A percentile compares a stretch with the other conserved stretches of the same genome.
Evolutionary conservation across 2,797 vertebrate genomes (phyloP).

Genomic region (Neosalanx taihuensis): DNA sequence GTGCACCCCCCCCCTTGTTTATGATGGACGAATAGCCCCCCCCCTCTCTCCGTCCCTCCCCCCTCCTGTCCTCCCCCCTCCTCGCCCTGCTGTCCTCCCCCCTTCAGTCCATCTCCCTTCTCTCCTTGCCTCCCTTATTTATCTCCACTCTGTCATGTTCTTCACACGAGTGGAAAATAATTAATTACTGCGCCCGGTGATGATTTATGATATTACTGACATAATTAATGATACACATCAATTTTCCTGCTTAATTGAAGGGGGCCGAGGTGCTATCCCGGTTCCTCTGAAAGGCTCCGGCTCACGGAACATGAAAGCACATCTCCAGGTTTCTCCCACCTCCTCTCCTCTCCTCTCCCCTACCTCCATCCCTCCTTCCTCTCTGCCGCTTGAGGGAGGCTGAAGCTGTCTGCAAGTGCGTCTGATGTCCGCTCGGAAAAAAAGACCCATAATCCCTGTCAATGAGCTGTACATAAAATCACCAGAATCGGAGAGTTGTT

Average conservation of each 20-base stretch:
- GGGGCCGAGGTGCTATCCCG: conserved; percentile 72
- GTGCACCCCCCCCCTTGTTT: conserved; percentile 52
- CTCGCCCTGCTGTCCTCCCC: conserved; percentile 63
- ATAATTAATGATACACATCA: conserved; percentile 98
- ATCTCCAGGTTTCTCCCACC: conserved; percentile 37
- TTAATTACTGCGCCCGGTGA: conserved; percentile 89
- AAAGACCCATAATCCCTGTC: conserved; percentile 54
- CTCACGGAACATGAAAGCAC: conserved; percentile 58
- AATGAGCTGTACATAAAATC: conserved; percentile 56
- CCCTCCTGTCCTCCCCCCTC: conserved; percentile 50
- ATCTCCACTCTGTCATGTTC: conserved; percentile 88
- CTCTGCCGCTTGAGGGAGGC: neutral
- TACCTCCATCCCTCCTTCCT: conserved; percentile 21
- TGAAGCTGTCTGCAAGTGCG: conserved; percentile 16
- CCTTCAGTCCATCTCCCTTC: conserved; percentile 60
- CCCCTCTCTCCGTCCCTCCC: conserved; percentile 56
- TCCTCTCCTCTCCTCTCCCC: conserved; percentile 32
- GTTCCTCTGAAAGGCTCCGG: conserved; percentile 69
- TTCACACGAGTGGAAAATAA: conserved; percentile 90
- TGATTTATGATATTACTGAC: conserved; percentile 97
- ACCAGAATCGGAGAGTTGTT: conserved; percentile 62
- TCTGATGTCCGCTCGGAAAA: conserved; percentile 32
- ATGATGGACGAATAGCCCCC: conserved; percentile 59
- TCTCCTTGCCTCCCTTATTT: conserved; percentile 74
- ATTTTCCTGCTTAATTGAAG: conserved; percentile 92